A percentile compares a stretch with the other conserved stretches of the same genome.
Conservation (phyloP, 1,140 invertebrate species). For the Stratiolaelaps scimitus region DNA sequence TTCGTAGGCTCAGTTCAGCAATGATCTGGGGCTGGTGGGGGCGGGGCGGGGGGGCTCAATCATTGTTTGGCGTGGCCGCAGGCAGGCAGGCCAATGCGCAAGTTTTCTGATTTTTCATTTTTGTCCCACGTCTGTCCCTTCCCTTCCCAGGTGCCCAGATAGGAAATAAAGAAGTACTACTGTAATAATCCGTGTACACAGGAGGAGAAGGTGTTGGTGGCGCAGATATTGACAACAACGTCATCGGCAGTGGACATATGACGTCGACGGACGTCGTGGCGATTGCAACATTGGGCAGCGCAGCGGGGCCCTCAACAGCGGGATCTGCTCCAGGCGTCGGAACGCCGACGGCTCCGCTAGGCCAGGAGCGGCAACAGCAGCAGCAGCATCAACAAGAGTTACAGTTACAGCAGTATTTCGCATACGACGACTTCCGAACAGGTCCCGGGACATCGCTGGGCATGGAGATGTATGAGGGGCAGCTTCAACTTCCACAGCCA, state of each 20-base stretch:
- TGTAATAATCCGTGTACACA: constrained; percentile 21
- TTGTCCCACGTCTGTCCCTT: constrained; percentile 9
- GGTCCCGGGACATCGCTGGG: background rate
- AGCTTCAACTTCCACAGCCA: no score
- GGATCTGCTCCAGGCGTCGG: no score
- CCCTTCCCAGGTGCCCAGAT: constrained; percentile 26
- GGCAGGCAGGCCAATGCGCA: background rate
- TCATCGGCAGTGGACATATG: background rate
- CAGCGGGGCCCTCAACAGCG: no score
- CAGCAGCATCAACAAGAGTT: no score
- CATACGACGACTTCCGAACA: no score
- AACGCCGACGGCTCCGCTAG: no score
- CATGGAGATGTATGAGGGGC: background rate
- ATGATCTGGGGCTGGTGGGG: no score
- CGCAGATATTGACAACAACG: background rate
- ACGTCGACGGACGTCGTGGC: background rate
- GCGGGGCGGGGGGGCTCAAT: no score
- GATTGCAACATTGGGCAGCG: background rate
- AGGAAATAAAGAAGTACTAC: constrained; percentile 29
- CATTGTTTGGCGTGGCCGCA: no score
- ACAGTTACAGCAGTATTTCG: no score
- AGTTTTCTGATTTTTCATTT: constrained; percentile 24
- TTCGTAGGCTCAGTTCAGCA: no score
- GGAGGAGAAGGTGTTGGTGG: constrained; percentile 6
- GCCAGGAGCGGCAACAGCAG: no score